Evolutionary conservation across 2,888 invertebrate genomes (phyloP).

Genomic region (Sesia bembeciformis): DNA sequence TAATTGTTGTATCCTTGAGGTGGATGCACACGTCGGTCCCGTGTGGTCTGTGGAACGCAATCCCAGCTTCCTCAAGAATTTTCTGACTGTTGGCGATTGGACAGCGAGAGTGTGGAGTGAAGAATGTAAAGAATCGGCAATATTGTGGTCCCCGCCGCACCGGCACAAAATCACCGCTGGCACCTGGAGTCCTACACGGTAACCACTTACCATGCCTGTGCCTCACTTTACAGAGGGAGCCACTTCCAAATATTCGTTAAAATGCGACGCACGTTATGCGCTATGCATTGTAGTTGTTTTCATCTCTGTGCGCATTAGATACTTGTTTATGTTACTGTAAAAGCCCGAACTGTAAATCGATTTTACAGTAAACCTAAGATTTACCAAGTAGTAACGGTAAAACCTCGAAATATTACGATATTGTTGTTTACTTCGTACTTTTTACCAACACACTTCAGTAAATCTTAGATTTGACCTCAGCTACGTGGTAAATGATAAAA

Average conservation of each 20-base stretch:
- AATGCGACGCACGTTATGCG: not conserved
- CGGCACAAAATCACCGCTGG: conserved; percentile 81
- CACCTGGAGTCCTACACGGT: conserved; percentile 88
- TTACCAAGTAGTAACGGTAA: too few species aligned
- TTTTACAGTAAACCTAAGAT: too few species aligned
- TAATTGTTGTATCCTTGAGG: conserved; percentile 28
- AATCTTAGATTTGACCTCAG: too few species aligned
- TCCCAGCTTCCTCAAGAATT: conserved; percentile 94
- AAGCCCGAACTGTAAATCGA: too few species aligned
- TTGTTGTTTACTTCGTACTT: too few species aligned
- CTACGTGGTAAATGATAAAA: too few species aligned
- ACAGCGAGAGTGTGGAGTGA: conserved; percentile 94
- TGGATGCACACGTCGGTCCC: conserved; percentile 86
- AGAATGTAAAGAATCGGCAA: conserved; percentile 92
- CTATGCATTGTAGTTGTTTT: not conserved
- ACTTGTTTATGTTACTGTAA: too few species aligned
- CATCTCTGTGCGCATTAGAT: too few species aligned
- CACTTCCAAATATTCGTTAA: not conserved
- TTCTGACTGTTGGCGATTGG: conserved; percentile 95
- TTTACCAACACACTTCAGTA: too few species aligned
- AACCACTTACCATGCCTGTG: not conserved
- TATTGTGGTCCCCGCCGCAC: conserved; percentile 87
- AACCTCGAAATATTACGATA: too few species aligned
- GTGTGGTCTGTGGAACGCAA: conserved; percentile 90
- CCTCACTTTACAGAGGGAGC: not conserved